Percentiles rank a stretch among this genome's conserved stretches.
Conservation (phyloP, 2,888 invertebrate genomes). For the Andrena haemorrhoa region DNA sequence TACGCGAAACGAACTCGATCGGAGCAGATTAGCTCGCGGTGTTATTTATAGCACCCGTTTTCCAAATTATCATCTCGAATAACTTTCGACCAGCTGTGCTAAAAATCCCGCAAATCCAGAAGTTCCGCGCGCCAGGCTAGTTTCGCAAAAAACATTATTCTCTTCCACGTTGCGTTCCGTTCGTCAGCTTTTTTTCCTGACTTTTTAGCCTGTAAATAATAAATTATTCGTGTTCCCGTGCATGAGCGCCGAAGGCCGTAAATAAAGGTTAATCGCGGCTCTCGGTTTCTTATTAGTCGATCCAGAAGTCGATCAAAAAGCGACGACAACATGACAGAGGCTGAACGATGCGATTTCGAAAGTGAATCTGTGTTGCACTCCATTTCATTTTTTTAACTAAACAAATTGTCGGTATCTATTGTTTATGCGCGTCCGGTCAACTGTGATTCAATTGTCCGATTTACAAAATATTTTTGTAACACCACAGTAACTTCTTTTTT, state of each 20-base stretch:
- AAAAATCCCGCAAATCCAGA: background rate
- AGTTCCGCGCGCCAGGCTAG: background rate
- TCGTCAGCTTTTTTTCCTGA: background rate
- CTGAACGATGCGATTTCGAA: too few relatives aligned
- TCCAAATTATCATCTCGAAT: slow-evolving; percentile 14
- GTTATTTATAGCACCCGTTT: slow-evolving; percentile 10
- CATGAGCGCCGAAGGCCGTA: slow-evolving; percentile 26
- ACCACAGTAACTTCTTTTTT: too few relatives aligned
- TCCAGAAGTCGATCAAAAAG: slow-evolving; percentile 23
- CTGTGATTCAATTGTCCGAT: too few relatives aligned
- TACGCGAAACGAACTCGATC: slow-evolving; percentile 1
- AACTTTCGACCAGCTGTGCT: background rate
- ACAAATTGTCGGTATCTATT: too few relatives aligned
- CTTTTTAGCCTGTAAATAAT: slow-evolving; percentile 30
- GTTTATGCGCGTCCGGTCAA: too few relatives aligned
- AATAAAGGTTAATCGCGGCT: slow-evolving; percentile 42
- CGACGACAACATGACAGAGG: slow-evolving; percentile 24
- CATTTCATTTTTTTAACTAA: too few relatives aligned
- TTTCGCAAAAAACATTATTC: slow-evolving; percentile 21
- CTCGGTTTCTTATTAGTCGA: slow-evolving; percentile 7
- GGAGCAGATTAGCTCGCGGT: background rate
- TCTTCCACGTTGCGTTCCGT: background rate
- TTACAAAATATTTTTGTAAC: too few relatives aligned
- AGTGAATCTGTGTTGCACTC: too few relatives aligned
- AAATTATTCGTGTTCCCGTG: slow-evolving; percentile 44